Base-by-base conservation (phyloP, 2,888 invertebrate genomes). In the Apocheima hispidaria region DNA sequence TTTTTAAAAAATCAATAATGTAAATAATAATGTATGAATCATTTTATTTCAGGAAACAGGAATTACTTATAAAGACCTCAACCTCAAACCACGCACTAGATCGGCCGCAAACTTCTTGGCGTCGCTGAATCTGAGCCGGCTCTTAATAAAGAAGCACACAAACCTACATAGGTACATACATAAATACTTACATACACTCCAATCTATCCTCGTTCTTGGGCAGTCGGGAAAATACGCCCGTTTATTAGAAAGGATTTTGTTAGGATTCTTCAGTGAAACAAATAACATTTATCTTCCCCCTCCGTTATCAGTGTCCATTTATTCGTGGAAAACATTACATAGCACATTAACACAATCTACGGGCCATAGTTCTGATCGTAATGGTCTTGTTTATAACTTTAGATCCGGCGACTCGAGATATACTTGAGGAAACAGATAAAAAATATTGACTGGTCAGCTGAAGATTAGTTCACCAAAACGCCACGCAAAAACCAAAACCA, bases 351-450 rank as follows among this genome's bases (percentile, higher is more conserved):
- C 83, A 76, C 82, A 79, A 88, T 86, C 83, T 87, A 85, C 79
- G 82, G 76, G 78, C 83, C 73, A 78, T 88, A 86, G 86, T 84
- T 87, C 80, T 87, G 83, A 86, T 88, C 81, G 83, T 89, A 87
- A 89, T 83, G 83, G 83, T 68, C 81, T 87, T 88, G 89, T 89
- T 89, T 89, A 88, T 89, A 85, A 77, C 71, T 72, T 18, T 66
- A 81, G 79, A 79, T 72, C 83, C 81, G 78, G 82, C 73, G 63
- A 77, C 64, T 77, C 68, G 71, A 76, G 77, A 76, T 71, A 74
- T 73, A n/a, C 66, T 69, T 54, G 56, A 65, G 70, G 71, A 77
- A 79, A n/a, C 3, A 21, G 21, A 40, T 21, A 21, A 21, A 41
- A 41, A 18, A 21, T 20, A 21, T 20, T 38, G 12, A 41, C 21